These are phyloP conservation scores for Apodemus speciosus DNA, from an alignment of 2,113 vertebrate genomes.

Conservation along the genomic window DNA sequence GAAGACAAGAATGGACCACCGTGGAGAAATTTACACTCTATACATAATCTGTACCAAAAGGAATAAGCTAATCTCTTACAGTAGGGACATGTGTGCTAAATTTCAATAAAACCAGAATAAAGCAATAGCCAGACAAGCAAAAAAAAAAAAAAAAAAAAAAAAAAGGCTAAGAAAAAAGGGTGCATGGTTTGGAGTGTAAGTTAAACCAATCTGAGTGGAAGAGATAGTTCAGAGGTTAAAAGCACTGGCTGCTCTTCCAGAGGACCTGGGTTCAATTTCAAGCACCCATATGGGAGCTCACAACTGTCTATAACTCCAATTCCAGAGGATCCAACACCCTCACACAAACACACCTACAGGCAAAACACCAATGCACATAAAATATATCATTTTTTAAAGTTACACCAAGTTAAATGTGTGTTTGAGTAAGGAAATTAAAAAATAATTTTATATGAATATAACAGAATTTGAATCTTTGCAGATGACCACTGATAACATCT, in stretches of 20 bases:
- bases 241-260: neutral
- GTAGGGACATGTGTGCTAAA: neutral
- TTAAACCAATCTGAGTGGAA: neutral
- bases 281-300: neutral
- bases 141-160: no score
- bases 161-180: neutral
- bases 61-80: neutral
- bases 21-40: neutral
- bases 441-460: neutral
- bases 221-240: neutral
- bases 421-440: neutral
- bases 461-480: conserved; percentile 10
- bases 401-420: neutral
- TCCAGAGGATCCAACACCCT: no score
- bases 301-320: neutral
- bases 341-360: neutral
- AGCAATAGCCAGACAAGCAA: neutral
- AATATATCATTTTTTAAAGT: neutral
- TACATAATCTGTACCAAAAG: neutral
- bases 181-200: neutral
- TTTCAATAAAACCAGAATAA: neutral
- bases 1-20: neutral
- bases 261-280: no score
- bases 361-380: neutral
- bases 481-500: neutral